phyloP scores from a whole-genome alignment of 2,113 vertebrate genomes.

The Saimiri boliviensis region DNA sequence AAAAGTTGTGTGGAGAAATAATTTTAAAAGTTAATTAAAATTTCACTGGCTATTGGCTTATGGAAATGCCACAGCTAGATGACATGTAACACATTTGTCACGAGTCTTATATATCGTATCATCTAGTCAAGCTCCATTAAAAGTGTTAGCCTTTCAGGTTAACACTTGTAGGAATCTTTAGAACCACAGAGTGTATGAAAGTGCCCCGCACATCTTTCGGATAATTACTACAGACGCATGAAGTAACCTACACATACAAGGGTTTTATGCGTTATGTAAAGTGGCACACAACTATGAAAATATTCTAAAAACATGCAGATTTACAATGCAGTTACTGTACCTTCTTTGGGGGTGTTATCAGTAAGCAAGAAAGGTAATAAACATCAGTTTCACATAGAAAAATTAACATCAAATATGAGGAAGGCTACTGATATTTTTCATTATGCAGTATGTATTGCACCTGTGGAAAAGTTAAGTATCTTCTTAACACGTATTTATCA shows the following conservation, averaged over 20 bases:
- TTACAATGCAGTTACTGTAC: background rate
- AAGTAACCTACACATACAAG: background rate
- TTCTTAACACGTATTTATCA: background rate
- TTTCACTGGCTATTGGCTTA: background rate
- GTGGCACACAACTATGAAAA: background rate
- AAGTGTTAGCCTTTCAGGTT: too few species aligned
- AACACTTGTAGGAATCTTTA: too few species aligned
- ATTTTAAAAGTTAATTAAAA: background rate
- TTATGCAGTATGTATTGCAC: fast-evolving
- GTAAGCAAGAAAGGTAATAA: background rate
- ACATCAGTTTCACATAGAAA: background rate
- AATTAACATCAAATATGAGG: background rate
- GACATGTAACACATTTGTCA: background rate
- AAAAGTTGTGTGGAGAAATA: background rate
- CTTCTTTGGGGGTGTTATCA: background rate
- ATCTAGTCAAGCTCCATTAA: background rate
- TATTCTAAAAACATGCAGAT: background rate
- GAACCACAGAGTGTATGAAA: background rate
- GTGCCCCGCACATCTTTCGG: background rate
- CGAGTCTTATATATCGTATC: background rate
- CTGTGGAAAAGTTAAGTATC: background rate
- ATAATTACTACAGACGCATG: background rate
- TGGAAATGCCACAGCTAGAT: background rate
- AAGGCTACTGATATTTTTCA: background rate
- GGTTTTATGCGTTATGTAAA: background rate